These are phyloP conservation scores for Dasyurus viverrinus DNA, from an alignment of 2,113 vertebrate genomes.

Conservation along the genomic window DNA sequence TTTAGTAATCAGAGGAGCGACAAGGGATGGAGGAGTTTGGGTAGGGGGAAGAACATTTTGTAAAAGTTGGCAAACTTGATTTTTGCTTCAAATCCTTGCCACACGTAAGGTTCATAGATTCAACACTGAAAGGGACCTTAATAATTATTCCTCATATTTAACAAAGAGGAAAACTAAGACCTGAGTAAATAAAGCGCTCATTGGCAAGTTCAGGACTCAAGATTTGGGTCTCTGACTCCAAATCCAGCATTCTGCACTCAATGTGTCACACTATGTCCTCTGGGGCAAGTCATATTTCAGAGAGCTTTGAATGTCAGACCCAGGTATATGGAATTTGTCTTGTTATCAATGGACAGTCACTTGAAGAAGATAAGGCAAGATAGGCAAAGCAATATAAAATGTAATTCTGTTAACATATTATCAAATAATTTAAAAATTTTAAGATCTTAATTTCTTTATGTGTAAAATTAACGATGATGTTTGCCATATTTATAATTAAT, in stretches of 20 bases:
- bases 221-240: background rate
- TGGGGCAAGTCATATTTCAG: background rate
- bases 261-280: background rate
- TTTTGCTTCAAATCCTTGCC: conserved; percentile 80
- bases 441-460: background rate
- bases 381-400: background rate
- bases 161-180: background rate
- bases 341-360: background rate
- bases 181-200: background rate
- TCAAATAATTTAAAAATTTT: background rate
- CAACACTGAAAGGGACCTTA: background rate
- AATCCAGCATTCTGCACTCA: background rate
- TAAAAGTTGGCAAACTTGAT: conserved; percentile 79
- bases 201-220: background rate
- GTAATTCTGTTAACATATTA: background rate
- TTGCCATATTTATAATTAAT: background rate
- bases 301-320: background rate
- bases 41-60: conserved; percentile 59
- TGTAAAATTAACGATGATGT: background rate
- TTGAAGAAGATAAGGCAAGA: background rate
- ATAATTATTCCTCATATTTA: background rate
- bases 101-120: conserved; percentile 13
- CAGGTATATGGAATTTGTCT: background rate
- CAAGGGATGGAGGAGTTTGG: conserved; percentile 41
- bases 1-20: conserved; percentile 85